phyloP scores from a whole-genome alignment of 1,140 invertebrate genomes.

The Drosophila littoralis region DNA sequence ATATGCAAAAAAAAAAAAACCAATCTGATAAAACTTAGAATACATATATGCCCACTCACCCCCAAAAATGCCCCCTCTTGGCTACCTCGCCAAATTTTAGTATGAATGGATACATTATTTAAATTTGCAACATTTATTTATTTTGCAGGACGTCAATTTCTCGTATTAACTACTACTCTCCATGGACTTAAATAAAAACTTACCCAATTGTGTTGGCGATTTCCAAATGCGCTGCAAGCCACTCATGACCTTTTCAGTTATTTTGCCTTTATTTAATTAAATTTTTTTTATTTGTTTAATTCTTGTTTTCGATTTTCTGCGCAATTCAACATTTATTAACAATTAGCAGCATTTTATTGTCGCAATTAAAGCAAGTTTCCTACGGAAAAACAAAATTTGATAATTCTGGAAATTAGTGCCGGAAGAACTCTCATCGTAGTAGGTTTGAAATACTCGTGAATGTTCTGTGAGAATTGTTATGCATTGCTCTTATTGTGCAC shows the following conservation, averaged over 20 bases:
- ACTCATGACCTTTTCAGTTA: not conserved
- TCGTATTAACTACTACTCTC: too few species aligned
- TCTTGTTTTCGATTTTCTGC: constrained; percentile 12
- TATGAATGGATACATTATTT: too few species aligned
- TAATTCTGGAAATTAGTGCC: constrained; percentile 13
- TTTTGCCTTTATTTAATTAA: constrained; percentile 33
- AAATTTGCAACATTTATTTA: too few species aligned
- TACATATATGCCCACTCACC: too few species aligned
- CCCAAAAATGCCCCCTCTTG: too few species aligned
- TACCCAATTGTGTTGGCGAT: constrained; percentile 49
- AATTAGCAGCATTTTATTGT: constrained; percentile 38
- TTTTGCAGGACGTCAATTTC: too few species aligned
- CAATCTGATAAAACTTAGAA: too few species aligned
- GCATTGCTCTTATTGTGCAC: constrained; percentile 9
- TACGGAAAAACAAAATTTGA: not conserved
- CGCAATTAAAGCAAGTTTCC: constrained; percentile 2
- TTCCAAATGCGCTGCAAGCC: constrained; percentile 10
- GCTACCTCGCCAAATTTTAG: too few species aligned
- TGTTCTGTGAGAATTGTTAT: constrained; percentile 27
- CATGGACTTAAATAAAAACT: constrained; percentile 22
- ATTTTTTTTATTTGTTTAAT: constrained; percentile 16
- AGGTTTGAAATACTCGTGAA: constrained; percentile 5
- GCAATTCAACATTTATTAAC: constrained; percentile 29
- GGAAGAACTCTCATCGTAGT: constrained; percentile 2
- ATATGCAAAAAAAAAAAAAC: too few species aligned